A percentile compares a stretch with the other conserved stretches of the same genome.
phyloP scores from a whole-genome alignment of 2,888 invertebrate genomes.

The Epirrita christyi region DNA sequence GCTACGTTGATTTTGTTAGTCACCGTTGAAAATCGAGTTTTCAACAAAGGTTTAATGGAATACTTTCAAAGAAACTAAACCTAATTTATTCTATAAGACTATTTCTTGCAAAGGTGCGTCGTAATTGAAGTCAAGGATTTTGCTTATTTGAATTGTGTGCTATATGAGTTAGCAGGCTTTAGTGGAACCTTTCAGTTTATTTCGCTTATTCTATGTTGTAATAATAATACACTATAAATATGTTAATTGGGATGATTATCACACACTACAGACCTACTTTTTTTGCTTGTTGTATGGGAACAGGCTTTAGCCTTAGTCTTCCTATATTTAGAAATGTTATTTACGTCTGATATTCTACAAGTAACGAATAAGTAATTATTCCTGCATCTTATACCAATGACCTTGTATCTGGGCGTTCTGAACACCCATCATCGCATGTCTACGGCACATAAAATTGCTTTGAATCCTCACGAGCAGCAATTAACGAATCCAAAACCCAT shows the following conservation, averaged over 20 bases:
- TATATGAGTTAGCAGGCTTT: constrained; percentile 31
- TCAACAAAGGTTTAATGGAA: constrained; percentile 35
- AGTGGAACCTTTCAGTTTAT: constrained; percentile 22
- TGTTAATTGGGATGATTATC: too few species aligned
- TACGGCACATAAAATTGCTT: constrained; percentile 11
- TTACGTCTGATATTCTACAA: too few species aligned
- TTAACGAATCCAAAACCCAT: constrained; percentile 28
- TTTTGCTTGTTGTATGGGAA: too few species aligned
- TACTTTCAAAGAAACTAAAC: constrained; percentile 4
- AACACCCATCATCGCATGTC: constrained; percentile 25
- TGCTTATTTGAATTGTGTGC: constrained; percentile 36
- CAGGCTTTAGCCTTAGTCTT: too few species aligned
- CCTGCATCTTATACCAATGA: neutral
- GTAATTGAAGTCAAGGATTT: constrained; percentile 41
- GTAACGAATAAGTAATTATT: neutral
- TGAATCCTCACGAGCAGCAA: constrained; percentile 18
- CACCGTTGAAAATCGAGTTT: constrained; percentile 37
- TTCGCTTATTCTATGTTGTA: constrained; percentile 2
- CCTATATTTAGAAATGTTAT: too few species aligned
- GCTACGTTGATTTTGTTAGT: constrained; percentile 38
- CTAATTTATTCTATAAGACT: constrained; percentile 23
- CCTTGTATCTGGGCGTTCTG: constrained; percentile 13
- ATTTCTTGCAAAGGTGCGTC: constrained; percentile 31
- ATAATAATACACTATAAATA: too few species aligned
- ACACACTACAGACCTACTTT: too few species aligned